phyloP scores from a whole-genome alignment of 2,797 vertebrate species.

The Ctenopoma kingsleyae region DNA sequence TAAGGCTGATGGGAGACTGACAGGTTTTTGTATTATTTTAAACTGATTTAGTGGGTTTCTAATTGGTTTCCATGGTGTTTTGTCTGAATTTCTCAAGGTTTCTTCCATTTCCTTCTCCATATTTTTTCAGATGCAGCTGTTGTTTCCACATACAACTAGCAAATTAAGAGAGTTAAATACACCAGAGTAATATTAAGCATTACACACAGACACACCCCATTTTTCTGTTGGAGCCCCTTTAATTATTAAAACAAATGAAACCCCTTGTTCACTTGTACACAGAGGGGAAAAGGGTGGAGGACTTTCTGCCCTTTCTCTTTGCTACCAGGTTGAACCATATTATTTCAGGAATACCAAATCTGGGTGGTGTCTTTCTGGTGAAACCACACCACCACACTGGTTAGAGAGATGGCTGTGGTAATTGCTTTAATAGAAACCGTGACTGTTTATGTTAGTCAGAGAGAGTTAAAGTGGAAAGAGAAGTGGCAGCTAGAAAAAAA shows the following conservation, averaged over 20 bases:
- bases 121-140: conserved; percentile 50
- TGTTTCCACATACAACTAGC: conserved; percentile 43
- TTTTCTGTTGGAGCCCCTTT: conserved; percentile 33
- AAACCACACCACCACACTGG: conserved; percentile 45
- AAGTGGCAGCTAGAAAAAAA: conserved; percentile 12
- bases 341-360: conserved; percentile 62
- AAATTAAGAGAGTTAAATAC: conserved; percentile 42
- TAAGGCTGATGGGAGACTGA: background rate
- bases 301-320: conserved; percentile 27
- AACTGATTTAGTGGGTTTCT: background rate
- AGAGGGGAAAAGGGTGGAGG: conserved; percentile 43
- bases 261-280: conserved; percentile 14
- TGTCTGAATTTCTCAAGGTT: conserved; percentile 36
- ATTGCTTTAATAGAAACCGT: conserved; percentile 40
- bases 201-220: background rate
- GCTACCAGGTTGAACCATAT: conserved; percentile 46
- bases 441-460: conserved; percentile 40
- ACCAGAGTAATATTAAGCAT: conserved; percentile 8
- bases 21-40: background rate
- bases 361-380: conserved; percentile 67
- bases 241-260: conserved; percentile 32
- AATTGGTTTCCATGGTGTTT: background rate
- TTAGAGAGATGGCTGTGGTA: conserved; percentile 36
- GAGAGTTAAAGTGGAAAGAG: conserved; percentile 30
- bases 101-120: conserved; percentile 37